phyloP scores from a whole-genome alignment of 2,113 vertebrate species.

The Procavia capensis region DNA sequence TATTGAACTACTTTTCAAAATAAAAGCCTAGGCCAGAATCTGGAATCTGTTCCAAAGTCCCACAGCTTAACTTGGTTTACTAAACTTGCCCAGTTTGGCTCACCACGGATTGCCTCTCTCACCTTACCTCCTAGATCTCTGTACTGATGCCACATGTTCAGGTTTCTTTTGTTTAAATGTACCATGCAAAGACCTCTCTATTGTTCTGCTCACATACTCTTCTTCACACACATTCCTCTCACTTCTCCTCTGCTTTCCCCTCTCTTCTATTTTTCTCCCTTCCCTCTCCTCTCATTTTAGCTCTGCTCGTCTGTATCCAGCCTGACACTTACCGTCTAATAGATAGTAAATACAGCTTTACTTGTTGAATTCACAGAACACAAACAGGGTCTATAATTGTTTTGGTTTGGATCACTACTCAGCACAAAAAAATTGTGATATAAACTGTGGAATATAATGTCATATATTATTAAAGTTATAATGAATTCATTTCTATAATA shows the following conservation, averaged over 20 bases:
- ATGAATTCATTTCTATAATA: background rate
- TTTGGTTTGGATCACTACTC: background rate
- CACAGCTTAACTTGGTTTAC: background rate
- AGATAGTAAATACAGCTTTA: background rate
- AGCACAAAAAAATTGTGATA: background rate
- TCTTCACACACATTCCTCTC: no score
- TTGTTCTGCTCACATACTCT: background rate
- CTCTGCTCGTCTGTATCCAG: background rate
- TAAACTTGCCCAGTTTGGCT: no score
- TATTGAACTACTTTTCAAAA: background rate
- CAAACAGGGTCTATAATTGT: background rate
- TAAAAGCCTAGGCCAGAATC: background rate
- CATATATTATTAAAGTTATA: background rate
- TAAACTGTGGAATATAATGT: background rate
- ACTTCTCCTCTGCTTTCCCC: background rate
- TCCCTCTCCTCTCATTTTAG: background rate
- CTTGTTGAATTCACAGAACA: background rate
- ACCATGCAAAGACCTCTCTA: background rate
- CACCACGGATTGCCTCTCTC: background rate
- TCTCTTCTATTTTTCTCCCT: background rate
- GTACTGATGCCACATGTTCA: background rate
- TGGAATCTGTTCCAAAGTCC: background rate
- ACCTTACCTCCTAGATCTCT: background rate
- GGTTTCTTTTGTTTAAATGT: background rate
- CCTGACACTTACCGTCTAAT: background rate